Conservation (phyloP, 2,797 vertebrate genomes). For the Pseudomugil gertrudae region DNA sequence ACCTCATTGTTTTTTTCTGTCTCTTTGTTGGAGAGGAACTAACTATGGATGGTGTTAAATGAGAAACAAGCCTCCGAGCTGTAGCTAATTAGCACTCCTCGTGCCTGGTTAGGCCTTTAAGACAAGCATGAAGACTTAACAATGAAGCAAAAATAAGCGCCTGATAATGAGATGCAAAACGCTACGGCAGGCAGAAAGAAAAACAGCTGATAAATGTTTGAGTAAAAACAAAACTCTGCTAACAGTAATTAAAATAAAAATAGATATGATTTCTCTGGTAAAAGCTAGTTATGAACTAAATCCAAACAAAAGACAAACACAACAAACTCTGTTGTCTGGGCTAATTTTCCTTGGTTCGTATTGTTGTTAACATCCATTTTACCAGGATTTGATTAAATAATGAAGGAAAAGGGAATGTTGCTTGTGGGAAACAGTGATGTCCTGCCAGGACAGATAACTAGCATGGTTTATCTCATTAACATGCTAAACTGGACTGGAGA, state of each 20-base stretch:
- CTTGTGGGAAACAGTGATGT: not conserved
- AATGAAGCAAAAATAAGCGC: conserved; percentile 6
- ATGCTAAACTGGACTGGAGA: too few relatives aligned
- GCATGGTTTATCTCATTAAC: too few relatives aligned
- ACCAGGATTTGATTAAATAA: too few relatives aligned
- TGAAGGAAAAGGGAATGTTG: too few relatives aligned
- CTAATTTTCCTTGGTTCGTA: too few relatives aligned
- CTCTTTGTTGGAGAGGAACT: not conserved
- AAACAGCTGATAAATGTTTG: conserved; percentile 27
- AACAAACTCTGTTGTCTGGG: not conserved
- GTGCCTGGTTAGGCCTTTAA: conserved; percentile 11
- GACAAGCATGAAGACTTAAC: conserved; percentile 5
- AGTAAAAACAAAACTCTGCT: not conserved
- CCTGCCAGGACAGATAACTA: too few relatives aligned
- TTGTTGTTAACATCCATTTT: too few relatives aligned
- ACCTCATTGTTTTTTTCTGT: not conserved
- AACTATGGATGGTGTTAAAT: conserved; percentile 3
- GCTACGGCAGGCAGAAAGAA: not conserved
- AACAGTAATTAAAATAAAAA: not conserved
- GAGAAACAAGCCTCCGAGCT: not conserved
- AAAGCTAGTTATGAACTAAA: not conserved
- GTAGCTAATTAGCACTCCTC: conserved; percentile 6
- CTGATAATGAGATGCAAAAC: not conserved
- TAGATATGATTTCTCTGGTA: not conserved
- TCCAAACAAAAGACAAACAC: conserved; percentile 4